Evolutionary conservation across 2,888 invertebrate species (phyloP).

Genomic region (Sicus ferrugineus): DNA sequence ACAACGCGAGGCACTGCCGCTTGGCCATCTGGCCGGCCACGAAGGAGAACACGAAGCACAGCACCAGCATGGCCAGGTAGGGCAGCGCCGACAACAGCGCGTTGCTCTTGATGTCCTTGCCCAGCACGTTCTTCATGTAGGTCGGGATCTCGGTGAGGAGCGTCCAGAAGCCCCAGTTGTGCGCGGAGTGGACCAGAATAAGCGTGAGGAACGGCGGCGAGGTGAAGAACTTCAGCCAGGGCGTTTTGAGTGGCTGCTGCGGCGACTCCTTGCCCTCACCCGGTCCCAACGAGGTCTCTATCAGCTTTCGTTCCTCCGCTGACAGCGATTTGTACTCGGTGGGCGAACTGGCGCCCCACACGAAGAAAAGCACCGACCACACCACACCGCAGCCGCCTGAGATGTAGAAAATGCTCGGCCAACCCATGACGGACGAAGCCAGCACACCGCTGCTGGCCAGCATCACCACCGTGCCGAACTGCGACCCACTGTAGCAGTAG

Average conservation of each 20-base stretch:
- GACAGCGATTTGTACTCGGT: slow-evolving; percentile 70
- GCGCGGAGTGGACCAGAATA: slow-evolving; percentile 75
- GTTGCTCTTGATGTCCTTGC: slow-evolving; percentile 76
- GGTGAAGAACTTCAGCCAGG: slow-evolving; percentile 78
- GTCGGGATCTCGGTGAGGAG: slow-evolving; percentile 82
- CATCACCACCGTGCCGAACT: slow-evolving; percentile 80
- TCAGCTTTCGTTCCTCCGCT: slow-evolving; percentile 71
- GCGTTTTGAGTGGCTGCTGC: slow-evolving; percentile 65
- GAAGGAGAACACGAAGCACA: slow-evolving; percentile 76
- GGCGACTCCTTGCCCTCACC: slow-evolving; percentile 48
- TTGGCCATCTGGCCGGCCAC: slow-evolving; percentile 68
- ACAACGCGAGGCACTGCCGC: slow-evolving; percentile 54
- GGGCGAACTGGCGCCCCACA: slow-evolving; percentile 74
- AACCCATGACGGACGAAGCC: slow-evolving; percentile 73
- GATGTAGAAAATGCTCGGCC: slow-evolving; percentile 81
- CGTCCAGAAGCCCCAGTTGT: slow-evolving; percentile 84
- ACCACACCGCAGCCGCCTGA: slow-evolving; percentile 72
- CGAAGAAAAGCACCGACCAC: slow-evolving; percentile 71
- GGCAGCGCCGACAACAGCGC: slow-evolving; percentile 76
- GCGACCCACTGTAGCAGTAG: slow-evolving; percentile 75
- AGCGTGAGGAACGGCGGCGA: slow-evolving; percentile 81
- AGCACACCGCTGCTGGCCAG: slow-evolving; percentile 77
- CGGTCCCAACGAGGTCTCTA: slow-evolving; percentile 71
- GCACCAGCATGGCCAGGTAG: slow-evolving; percentile 76
- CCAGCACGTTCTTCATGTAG: slow-evolving; percentile 77